These are phyloP conservation scores for Drosophila insularis DNA, from an alignment of 1,140 invertebrate species.

Conservation along the genomic window DNA sequence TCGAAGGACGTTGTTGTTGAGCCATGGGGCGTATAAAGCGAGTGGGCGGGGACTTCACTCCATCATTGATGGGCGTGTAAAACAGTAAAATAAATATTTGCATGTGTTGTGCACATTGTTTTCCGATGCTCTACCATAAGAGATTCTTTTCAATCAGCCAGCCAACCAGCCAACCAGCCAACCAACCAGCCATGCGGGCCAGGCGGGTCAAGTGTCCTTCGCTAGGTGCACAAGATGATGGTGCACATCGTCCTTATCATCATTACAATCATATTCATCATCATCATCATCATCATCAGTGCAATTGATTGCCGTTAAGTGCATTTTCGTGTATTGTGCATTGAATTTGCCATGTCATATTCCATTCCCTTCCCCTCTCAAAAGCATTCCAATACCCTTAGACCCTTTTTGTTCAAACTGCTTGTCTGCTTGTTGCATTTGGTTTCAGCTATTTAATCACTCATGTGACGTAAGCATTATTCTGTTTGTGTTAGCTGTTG, in stretches of 20 bases:
- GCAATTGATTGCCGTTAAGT: conserved; percentile 60
- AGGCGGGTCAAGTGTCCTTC: conserved; percentile 50
- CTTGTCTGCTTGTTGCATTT: conserved; percentile 1
- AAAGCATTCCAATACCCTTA: background rate
- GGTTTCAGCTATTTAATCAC: conserved; percentile 53
- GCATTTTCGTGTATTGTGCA: conserved; percentile 52
- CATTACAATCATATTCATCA: background rate
- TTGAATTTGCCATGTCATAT: conserved; percentile 57
- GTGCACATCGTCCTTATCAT: conserved; percentile 19
- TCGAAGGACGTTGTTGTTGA: conserved; percentile 33
- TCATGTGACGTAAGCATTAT: conserved; percentile 58
- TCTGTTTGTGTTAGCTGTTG: conserved; percentile 21
- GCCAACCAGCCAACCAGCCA: background rate
- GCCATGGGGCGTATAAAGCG: conserved; percentile 21
- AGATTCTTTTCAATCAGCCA: background rate
- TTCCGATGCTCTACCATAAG: background rate
- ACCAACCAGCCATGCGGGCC: background rate
- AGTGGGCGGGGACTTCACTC: background rate
- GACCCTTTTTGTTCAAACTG: background rate
- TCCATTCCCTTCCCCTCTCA: background rate
- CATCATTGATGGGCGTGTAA: conserved; percentile 4
- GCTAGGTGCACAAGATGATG: conserved; percentile 36
- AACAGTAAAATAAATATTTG: conserved; percentile 55
- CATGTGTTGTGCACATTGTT: conserved; percentile 54
- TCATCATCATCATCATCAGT: conserved; percentile 20